A percentile compares a stretch with the other conserved stretches of the same genome.
Evolutionary conservation across 2,888 invertebrate species (phyloP).

Genomic region (Pachycephus smyrnensis): DNA sequence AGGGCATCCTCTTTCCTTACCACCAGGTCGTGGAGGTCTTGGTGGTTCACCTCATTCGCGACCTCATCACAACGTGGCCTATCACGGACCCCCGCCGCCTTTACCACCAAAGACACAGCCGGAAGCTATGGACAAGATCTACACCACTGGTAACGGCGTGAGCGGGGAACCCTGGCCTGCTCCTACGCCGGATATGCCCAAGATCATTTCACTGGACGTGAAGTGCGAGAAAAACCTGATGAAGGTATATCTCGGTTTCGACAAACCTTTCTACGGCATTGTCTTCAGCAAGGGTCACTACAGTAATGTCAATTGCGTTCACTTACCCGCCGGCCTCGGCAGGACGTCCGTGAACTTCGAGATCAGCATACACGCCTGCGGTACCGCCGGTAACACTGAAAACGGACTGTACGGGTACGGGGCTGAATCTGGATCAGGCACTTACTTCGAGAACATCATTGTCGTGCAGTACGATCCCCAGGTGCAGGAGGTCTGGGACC

Average conservation of each 20-base stretch:
- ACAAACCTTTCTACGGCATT: constrained; percentile 95
- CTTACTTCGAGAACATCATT: constrained; percentile 93
- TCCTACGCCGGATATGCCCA: constrained; percentile 90
- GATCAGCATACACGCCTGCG: constrained; percentile 91
- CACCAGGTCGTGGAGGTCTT: constrained; percentile 67
- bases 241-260: constrained; percentile 94
- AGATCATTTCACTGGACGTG: constrained; percentile 91
- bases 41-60: constrained; percentile 56
- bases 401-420: constrained; percentile 90
- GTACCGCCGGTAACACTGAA: constrained; percentile 91
- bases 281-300: constrained; percentile 96
- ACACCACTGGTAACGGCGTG: constrained; percentile 52
- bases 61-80: constrained; percentile 73
- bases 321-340: constrained; percentile 89
- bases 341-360: constrained; percentile 90
- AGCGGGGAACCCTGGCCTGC: constrained; percentile 76
- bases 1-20: constrained; percentile 68
- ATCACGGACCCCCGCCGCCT: constrained; percentile 80
- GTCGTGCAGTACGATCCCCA: constrained; percentile 92
- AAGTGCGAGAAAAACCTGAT: constrained; percentile 95
- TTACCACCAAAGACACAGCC: constrained; percentile 72
- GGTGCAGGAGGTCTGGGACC: constrained; percentile 96
- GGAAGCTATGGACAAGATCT: constrained; percentile 74
- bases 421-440: constrained; percentile 89
- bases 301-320: constrained; percentile 92